Conservation (phyloP, 2,888 invertebrate species). For the Prosopocoilus inquinatus region DNA sequence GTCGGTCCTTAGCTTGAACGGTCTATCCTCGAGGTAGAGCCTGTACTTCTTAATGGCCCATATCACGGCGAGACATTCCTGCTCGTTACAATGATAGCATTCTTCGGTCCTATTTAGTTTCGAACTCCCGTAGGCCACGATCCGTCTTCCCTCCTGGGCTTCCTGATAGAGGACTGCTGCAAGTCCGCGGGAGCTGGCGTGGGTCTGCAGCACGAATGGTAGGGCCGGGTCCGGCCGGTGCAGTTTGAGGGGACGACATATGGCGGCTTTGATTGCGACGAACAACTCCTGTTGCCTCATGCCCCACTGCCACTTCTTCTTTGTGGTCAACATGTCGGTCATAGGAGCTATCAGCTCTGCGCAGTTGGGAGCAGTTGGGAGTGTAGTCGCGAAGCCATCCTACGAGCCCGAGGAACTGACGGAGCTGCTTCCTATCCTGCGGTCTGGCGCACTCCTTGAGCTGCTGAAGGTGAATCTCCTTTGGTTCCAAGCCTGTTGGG, state of each 20-base stretch:
- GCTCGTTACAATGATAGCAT: conserved; percentile 31
- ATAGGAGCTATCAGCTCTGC: conserved; percentile 26
- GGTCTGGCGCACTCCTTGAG: background rate
- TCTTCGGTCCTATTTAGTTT: conserved; percentile 18
- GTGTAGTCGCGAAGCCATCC: conserved; percentile 34
- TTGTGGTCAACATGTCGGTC: conserved; percentile 21
- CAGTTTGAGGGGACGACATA: conserved; percentile 16
- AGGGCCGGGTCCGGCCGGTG: conserved; percentile 22
- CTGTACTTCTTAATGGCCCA: conserved; percentile 31
- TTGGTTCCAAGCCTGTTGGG: conserved; percentile 2
- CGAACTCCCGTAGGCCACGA: conserved; percentile 28
- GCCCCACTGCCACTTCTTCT: conserved; percentile 20
- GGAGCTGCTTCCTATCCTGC: conserved; percentile 3
- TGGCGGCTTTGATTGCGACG: conserved; percentile 14
- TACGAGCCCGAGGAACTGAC: conserved; percentile 23
- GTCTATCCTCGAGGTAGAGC: conserved; percentile 26
- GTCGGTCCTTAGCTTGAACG: conserved; percentile 29
- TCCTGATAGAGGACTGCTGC: conserved; percentile 31
- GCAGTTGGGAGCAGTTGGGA: conserved; percentile 26
- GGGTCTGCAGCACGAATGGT: conserved; percentile 28
- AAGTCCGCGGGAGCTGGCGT: conserved; percentile 27
- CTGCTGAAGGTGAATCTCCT: conserved; percentile 1
- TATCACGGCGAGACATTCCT: conserved; percentile 29
- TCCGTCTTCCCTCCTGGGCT: background rate
- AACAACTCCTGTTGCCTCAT: conserved; percentile 16